Percentiles rank a stretch among this genome's conserved stretches.
These are phyloP conservation scores for Characodon lateralis DNA, from an alignment of 2,797 vertebrate species.

Conservation along the genomic window DNA sequence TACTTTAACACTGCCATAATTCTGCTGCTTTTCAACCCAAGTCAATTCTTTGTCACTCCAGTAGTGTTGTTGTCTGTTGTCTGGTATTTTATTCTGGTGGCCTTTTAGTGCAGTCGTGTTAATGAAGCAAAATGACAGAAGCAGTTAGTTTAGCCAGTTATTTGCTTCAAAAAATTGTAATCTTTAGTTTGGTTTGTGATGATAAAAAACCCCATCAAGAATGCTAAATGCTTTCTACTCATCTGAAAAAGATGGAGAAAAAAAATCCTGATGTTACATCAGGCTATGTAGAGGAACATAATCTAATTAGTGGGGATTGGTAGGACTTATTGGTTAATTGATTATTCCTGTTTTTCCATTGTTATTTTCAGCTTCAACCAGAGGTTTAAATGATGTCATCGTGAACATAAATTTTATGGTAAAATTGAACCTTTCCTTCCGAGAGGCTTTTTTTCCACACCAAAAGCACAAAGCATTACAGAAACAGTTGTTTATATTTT, in stretches of 20 bases:
- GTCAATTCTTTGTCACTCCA: constrained; percentile 42
- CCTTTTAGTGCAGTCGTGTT: constrained; percentile 1
- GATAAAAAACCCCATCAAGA: too few relatives aligned
- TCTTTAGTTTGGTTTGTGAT: neutral
- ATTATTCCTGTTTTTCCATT: neutral
- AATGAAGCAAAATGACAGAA: constrained; percentile 12
- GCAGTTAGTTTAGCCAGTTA: neutral
- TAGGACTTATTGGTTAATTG: neutral
- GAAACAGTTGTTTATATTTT: neutral
- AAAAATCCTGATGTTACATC: neutral
- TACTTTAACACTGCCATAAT: constrained; percentile 49
- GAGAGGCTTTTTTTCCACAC: neutral
- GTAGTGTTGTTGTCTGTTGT: constrained; percentile 42
- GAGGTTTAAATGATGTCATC: neutral
- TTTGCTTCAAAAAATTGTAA: neutral
- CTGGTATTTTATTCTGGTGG: constrained; percentile 20
- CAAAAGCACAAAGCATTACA: neutral
- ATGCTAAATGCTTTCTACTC: neutral
- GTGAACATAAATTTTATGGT: neutral
- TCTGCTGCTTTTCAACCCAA: constrained; percentile 60
- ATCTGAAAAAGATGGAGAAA: neutral
- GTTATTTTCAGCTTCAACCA: neutral
- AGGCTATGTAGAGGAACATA: neutral
- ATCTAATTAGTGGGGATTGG: neutral
- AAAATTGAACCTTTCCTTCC: neutral